These are phyloP conservation scores for Halcyon smyrnensis DNA, from an alignment of 2,797 vertebrate genomes.

Conservation along the genomic window DNA sequence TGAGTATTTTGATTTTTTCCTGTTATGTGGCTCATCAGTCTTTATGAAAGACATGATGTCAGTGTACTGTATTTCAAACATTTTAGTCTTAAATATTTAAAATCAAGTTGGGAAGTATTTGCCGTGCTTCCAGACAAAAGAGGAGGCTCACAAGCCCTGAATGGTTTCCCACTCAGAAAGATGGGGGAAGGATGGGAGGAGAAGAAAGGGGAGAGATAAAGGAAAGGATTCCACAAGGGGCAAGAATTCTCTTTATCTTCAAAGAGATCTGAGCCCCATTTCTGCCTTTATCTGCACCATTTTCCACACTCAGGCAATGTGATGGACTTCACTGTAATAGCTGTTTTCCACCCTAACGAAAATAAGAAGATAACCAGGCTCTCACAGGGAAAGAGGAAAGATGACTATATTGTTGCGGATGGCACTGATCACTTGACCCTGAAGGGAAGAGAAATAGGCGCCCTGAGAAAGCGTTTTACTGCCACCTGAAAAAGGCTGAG, in stretches of 20 bases:
- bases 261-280: background rate
- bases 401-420: fast-evolving
- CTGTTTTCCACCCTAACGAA: background rate
- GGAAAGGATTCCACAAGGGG: background rate
- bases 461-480: background rate
- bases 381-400: background rate
- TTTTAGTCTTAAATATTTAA: background rate
- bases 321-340: background rate
- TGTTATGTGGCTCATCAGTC: background rate
- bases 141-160: background rate
- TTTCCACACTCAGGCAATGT: background rate
- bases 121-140: background rate
- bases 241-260: background rate
- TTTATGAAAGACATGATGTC: background rate
- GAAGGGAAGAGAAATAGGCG: background rate
- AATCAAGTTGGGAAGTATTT: background rate
- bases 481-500: background rate
- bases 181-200: background rate
- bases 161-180: background rate
- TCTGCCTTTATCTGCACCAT: background rate
- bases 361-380: background rate
- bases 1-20: conserved; percentile 15
- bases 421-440: background rate
- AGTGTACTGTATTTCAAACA: background rate
- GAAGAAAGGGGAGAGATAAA: background rate